These are phyloP conservation scores for Sinotaia quadrata DNA, from an alignment of 2,888 invertebrate genomes.

Conservation along the genomic window DNA sequence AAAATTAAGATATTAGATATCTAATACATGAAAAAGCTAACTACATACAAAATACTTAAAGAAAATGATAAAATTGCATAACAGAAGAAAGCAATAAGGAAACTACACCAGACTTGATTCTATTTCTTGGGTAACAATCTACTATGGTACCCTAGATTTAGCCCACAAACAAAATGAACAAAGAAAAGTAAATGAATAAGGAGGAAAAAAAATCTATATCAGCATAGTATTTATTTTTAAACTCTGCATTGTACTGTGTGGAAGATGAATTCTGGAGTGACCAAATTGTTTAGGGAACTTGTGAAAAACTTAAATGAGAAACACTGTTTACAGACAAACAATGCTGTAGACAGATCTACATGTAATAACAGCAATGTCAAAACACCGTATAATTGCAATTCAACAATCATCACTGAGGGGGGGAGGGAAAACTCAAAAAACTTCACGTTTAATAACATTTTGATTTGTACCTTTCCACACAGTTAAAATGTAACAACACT, in stretches of 20 bases:
- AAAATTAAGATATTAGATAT: too few species aligned
- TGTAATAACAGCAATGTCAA: too few species aligned
- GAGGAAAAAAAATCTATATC: background rate
- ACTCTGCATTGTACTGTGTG: background rate
- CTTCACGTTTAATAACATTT: conserved; percentile 34
- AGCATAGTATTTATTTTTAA: background rate
- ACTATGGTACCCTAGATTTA: background rate
- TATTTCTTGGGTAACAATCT: too few species aligned
- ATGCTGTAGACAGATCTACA: conserved; percentile 5
- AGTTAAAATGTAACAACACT: conserved; percentile 12
- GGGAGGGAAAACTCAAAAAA: too few species aligned
- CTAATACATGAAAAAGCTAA: too few species aligned
- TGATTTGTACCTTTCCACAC: conserved; percentile 38
- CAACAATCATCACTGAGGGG: background rate
- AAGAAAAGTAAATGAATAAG: background rate
- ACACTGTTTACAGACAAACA: conserved; percentile 5
- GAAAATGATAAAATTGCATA: too few species aligned
- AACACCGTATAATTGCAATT: too few species aligned
- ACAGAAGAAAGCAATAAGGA: background rate
- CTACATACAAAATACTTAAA: too few species aligned
- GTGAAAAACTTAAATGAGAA: conserved; percentile 15
- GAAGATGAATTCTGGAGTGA: conserved; percentile 12
- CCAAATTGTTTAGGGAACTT: conserved; percentile 18
- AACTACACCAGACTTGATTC: too few species aligned
- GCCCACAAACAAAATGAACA: background rate